A percentile compares a stretch with the other conserved stretches of the same genome.
These are phyloP conservation scores for Drosophila virilis DNA, from an alignment of 1,140 invertebrate genomes.

Conservation along the genomic window DNA sequence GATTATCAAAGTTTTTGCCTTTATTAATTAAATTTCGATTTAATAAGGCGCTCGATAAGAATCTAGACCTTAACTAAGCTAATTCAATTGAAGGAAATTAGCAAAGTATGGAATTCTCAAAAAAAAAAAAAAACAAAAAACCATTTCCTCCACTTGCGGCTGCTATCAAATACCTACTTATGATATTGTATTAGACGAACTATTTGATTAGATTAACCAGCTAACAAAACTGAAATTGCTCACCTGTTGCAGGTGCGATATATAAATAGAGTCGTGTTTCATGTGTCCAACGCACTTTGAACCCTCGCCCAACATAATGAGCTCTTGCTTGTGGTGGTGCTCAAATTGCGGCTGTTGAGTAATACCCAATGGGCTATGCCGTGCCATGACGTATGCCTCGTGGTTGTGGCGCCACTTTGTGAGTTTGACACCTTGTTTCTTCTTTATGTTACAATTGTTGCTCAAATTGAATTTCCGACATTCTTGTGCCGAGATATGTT, in stretches of 20 bases:
- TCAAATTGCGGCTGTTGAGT: slow-evolving; percentile 29
- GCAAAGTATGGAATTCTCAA: slow-evolving; percentile 6
- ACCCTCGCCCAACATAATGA: slow-evolving; percentile 48
- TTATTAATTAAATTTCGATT: slow-evolving; percentile 38
- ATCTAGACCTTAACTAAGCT: neutral
- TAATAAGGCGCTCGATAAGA: slow-evolving; percentile 6
- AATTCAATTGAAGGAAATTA: slow-evolving; percentile 43
- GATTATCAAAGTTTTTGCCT: slow-evolving; percentile 15
- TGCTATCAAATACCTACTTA: slow-evolving; percentile 26
- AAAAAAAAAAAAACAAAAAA: slow-evolving; percentile 1
- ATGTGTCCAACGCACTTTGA: slow-evolving; percentile 58
- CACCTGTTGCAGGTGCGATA: slow-evolving; percentile 22
- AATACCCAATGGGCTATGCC: slow-evolving; percentile 15
- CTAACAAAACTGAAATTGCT: neutral
- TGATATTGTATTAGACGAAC: slow-evolving; percentile 44
- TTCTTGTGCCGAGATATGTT: too few relatives aligned
- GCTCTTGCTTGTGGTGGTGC: neutral
- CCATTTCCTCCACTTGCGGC: neutral
- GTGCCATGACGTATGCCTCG: slow-evolving; percentile 30
- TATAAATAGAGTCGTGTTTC: slow-evolving; percentile 65
- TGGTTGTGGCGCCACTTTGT: slow-evolving; percentile 15
- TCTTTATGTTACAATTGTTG: too few relatives aligned
- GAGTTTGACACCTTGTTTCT: neutral
- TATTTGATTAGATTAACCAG: slow-evolving; percentile 59
- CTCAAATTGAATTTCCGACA: too few relatives aligned